A percentile compares a stretch with the other conserved stretches of the same genome.
These are phyloP conservation scores for Epinephelus malabaricus DNA, from an alignment of 2,797 vertebrate genomes.

Conservation along the genomic window DNA sequence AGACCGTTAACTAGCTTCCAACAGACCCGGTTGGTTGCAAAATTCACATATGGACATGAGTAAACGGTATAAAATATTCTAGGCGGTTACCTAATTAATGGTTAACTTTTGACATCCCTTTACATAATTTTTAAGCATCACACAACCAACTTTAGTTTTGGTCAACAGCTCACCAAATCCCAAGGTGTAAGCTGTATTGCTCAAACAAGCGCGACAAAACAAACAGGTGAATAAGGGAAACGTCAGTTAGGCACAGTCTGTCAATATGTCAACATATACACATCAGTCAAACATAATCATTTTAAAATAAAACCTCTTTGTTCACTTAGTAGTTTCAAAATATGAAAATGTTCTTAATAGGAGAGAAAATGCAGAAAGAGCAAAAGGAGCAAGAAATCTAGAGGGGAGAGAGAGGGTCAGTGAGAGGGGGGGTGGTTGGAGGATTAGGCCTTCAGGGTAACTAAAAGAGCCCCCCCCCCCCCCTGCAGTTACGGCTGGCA, in stretches of 20 bases:
- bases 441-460: constrained; percentile 13
- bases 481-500: constrained; percentile 12
- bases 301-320: not conserved
- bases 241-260: not conserved
- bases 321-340: not conserved
- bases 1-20: too few species aligned
- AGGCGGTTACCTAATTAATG: too few species aligned
- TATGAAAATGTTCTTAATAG: not conserved
- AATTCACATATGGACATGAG: too few species aligned
- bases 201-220: too few species aligned
- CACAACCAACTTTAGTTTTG: too few species aligned
- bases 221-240: too few species aligned
- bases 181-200: too few species aligned
- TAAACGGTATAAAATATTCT: too few species aligned
- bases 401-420: not conserved
- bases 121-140: too few species aligned
- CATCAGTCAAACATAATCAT: not conserved
- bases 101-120: too few species aligned
- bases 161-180: too few species aligned
- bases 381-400: not conserved
- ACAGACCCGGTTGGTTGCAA: too few species aligned
- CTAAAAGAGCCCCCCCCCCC: not conserved
- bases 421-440: not conserved
- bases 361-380: not conserved
- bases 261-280: not conserved